Evolutionary conservation across 2,797 vertebrate genomes (phyloP).

Genomic region (Siniperca undulata): DNA sequence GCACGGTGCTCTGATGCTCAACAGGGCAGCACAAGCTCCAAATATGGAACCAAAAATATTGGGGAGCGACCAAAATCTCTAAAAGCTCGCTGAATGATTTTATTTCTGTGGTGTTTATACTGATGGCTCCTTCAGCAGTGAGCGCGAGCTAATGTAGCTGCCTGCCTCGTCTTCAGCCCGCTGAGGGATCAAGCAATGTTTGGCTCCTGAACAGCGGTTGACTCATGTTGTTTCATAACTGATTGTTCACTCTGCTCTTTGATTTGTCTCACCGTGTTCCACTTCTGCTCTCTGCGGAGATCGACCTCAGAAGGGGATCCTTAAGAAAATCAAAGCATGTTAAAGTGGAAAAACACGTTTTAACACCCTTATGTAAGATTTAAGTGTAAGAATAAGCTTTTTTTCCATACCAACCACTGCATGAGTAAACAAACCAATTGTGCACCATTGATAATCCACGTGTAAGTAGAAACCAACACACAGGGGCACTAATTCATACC

Average conservation of each 20-base stretch:
- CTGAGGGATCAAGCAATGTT: constrained; percentile 25
- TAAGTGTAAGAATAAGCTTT: background rate
- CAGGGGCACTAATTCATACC: background rate
- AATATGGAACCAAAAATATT: constrained; percentile 73
- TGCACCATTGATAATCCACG: background rate
- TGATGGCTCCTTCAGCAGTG: constrained; percentile 16
- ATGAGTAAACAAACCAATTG: constrained; percentile 12
- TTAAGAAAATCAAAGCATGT: constrained; percentile 13
- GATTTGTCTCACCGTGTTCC: constrained; percentile 12
- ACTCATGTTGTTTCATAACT: constrained; percentile 65
- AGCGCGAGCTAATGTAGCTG: constrained; percentile 11
- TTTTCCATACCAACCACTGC: background rate
- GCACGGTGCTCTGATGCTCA: constrained; percentile 28
- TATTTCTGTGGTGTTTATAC: constrained; percentile 60
- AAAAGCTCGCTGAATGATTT: constrained; percentile 43
- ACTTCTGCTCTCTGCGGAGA: constrained; percentile 10
- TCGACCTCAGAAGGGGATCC: background rate
- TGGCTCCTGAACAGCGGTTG: constrained; percentile 50
- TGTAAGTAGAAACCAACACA: constrained; percentile 2
- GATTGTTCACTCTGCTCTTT: constrained; percentile 22
- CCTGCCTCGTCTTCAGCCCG: constrained; percentile 12
- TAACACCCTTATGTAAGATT: background rate
- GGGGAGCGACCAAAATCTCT: constrained; percentile 50
- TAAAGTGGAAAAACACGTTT: constrained; percentile 1
- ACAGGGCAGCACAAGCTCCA: constrained; percentile 60